Evolutionary conservation across 1,140 invertebrate genomes (phyloP), one percentile per base, ranked within the genome.

Genomic region (Sitobion miscanthi): DNA sequence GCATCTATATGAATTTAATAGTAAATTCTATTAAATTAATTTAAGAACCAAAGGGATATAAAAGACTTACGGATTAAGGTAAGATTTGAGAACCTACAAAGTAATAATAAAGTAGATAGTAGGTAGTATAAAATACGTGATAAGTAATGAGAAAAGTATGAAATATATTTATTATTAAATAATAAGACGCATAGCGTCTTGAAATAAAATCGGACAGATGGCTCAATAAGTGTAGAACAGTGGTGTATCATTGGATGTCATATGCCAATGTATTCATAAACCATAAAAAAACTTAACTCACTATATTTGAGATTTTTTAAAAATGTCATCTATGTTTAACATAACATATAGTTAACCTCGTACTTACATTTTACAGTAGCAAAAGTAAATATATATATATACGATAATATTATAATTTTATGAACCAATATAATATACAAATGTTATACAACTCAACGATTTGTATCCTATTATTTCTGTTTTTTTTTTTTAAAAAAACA

Each of bases 51-150:
- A 77, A 77, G 30, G 14, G 62, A 77, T 77, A n/a, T 77, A 77
- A 77, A n/a, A n/a, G 62, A 35, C 62, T 77, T 77, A 17, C 17
- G 14, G n/a, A 77, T 77, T 77, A 20, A 77, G 14, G 62, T 5
- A n/a, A 77, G n/a, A 77, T 77, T n/a, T 4, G 14, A 77, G 30
- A 77, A 77, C n/a, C 17, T 77, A 17, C 62, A 77, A 77, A 77
- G n/a, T n/a, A n/a, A 77, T 77, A 77, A 77, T 77, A 77, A 77
- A 77, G 62, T 77, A 77, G 17, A n/a, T 77, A 77, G n/a, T 77
- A 77, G n/a, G 14, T 62, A 4, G 20, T 69, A 69, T 69, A 69
- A n/a, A 69, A n/a, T 14, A 77, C 62, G 62, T 77, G 30, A 77
- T 77, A n/a, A 77, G n/a, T 17, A 77, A 77, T 77, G 4, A 77